Evolutionary conservation across 35 echinoderm and acorn worm species (phyloP), one percentile per base, ranked within the genome.

Genomic region (Stichopus chloronotus): DNA sequence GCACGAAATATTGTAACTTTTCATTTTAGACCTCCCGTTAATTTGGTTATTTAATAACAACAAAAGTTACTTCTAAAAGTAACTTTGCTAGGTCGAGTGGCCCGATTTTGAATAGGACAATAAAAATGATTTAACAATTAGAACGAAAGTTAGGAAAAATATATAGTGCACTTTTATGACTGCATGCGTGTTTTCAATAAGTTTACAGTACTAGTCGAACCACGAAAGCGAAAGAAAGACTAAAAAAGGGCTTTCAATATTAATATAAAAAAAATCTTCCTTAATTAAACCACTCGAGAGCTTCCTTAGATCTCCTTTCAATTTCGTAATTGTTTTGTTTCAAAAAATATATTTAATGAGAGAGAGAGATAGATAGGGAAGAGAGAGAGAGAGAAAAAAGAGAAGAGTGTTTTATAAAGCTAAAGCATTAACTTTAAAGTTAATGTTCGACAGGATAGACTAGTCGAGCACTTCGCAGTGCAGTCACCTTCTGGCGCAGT

Each of bases 291-390:
- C 69, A 74, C 69, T 74, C 69, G 69, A 74, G 69, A 74, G 19
- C 69, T 74, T 74, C 69, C 69, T 74, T 74, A 2, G 69, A n/a
- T 74, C 69, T 74, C 55, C 82, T 85, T 85, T 85, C 82, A 85
- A 56, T 85, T 85, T 85, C 82, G 82, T 58, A 58, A 85, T 85
- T 85, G 82, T 85, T 85, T 85, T 85, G 82, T 85, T 85, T 85
- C 82, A 10, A 25, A 20, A 20, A 43, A 43, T 43, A 43, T 43
- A 43, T 43, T 43, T 43, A 43, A 43, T 43, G 30, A 43, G 30
- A 43, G 30, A 43, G 30, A 43, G 30, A 43, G 30, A 43, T 43
- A 43, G 30, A 43, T 43, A 43, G 30, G 30, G 30, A 43, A 43
- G 30, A 43, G 30, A 43, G 30, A 43, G 30, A 3, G 30, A 43